Evolutionary conservation across 1,140 invertebrate species (phyloP), one percentile per base, ranked within the genome.

Genomic region (Aphelenchoides avenae): DNA sequence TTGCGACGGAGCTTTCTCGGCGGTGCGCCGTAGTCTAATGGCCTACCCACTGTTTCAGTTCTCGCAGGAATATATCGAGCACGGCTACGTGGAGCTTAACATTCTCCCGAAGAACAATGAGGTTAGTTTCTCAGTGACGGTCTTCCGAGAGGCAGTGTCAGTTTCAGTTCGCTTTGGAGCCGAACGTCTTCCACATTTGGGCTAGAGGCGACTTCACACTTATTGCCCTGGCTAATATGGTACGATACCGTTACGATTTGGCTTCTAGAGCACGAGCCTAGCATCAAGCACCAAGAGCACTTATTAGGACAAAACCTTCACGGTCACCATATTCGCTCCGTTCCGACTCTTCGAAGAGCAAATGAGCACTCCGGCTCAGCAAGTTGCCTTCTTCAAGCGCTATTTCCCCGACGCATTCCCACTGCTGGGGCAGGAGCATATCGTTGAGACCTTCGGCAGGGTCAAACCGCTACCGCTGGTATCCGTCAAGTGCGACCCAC

Each of bases 271-370:
- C n/a, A n/a, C n/a, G n/a, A n/a, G n/a, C n/a, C n/a, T n/a, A n/a
- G n/a, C n/a, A n/a, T n/a, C n/a, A n/a, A n/a, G n/a, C n/a, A n/a
- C n/a, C n/a, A n/a, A n/a, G n/a, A n/a, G n/a, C n/a, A n/a, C n/a
- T n/a, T n/a, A n/a, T n/a, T n/a, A 44, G 37, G 91, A 98, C 77
- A 82, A 82, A 37, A 88, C 88, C 0, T 99, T 90, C 82, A 98
- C 93, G 0, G 88, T 91, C 0, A 97, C 94, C 1, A 82, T 99
- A 0, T 98, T 97, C 73, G 95, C 96, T 85, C 91, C 93, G 0
- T 89, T 92, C 57, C 77, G 80, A 4, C 78, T 78, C 2, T 91
- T 95, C 61, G 82, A 86, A 20, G 61, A 78, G 9, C 75, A 96
- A 0, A 55, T 73, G 61, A 79, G 83, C 22, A 85, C 83, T 1